phyloP scores from a whole-genome alignment of 2,113 vertebrate species.

The Equus quagga region DNA sequence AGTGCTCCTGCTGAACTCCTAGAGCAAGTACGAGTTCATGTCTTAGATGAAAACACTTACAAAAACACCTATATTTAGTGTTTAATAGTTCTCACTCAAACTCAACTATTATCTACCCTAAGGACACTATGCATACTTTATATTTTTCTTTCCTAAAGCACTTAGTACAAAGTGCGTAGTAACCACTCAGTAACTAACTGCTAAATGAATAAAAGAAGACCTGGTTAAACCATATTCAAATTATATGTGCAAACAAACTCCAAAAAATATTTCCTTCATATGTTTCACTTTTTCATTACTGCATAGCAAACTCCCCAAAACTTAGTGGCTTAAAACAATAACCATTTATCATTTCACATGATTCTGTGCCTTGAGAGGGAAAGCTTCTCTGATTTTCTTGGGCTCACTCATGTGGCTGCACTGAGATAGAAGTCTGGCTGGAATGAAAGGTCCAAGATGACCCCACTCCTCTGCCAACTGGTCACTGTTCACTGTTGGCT shows the following conservation, averaged over 20 bases:
- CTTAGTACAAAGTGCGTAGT: background rate
- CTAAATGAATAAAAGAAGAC: background rate
- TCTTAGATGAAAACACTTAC: background rate
- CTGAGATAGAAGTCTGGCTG: background rate
- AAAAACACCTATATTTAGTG: background rate
- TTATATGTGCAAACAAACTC: background rate
- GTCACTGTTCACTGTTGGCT: background rate
- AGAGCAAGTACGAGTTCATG: background rate
- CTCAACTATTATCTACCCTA: background rate
- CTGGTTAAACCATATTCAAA: background rate
- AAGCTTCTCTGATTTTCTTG: background rate
- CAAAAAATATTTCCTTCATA: background rate
- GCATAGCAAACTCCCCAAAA: background rate
- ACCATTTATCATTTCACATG: background rate
- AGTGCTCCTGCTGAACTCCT: background rate
- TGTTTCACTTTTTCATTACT: background rate
- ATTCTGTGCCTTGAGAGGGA: background rate
- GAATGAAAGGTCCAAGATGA: background rate
- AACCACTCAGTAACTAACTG: background rate
- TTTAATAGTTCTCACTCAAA: background rate
- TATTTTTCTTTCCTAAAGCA: background rate
- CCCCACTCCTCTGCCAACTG: background rate
- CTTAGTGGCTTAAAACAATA: background rate
- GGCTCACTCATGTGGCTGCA: background rate
- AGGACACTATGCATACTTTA: background rate